Base-by-base conservation (phyloP, 2,797 vertebrate genomes). In the Molothrus aeneus region DNA sequence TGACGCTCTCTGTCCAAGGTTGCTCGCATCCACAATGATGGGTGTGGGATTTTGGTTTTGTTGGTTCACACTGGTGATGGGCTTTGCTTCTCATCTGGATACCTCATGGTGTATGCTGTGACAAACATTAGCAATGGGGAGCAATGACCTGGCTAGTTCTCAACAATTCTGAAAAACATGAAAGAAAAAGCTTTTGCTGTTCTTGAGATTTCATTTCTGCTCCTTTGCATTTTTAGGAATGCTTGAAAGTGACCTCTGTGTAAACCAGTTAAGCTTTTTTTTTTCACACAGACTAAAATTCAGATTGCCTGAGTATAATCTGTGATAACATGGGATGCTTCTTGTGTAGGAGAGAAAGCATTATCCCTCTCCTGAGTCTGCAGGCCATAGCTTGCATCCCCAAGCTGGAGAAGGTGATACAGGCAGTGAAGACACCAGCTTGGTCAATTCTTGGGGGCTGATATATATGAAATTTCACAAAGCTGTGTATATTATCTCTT, bases 161-260 rank as follows among this genome's bases (percentile, higher is more conserved):
- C 47, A 92, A 57, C 7, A 68, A 8, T 75, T 68, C 38, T 54
- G 38, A 79, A 85, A 75, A 84, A 45, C 17, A 8, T 59, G 36
- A 28, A 89, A 45, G 18, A 57, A 86, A 47, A 91, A 73, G 42
- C 26, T 75, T 73, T 71, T 78, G 36, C 25, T 83, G 5, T 47
- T 93, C 40, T 69, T 71, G 34, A 80, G 48, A 64, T 47, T 64
- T 71, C 13, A 36, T 80, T 77, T 93, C 47, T 85, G 14, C 28
- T 72, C 43, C 38, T 83, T 86, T 54, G 29, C 31, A 21, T 32
- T 54, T 54, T 21, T 86, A 47, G 25, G 53, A 88, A 34, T 85
- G 40, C 60, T 91, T 80, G 60, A 59, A 89, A 77, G 25, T 40
- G 47, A 77, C 17, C 42, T 83, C 24, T 90, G n/a, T 16, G 38